phyloP scores from a whole-genome alignment of 2,888 invertebrate species.

The Stratiomys singularior region DNA sequence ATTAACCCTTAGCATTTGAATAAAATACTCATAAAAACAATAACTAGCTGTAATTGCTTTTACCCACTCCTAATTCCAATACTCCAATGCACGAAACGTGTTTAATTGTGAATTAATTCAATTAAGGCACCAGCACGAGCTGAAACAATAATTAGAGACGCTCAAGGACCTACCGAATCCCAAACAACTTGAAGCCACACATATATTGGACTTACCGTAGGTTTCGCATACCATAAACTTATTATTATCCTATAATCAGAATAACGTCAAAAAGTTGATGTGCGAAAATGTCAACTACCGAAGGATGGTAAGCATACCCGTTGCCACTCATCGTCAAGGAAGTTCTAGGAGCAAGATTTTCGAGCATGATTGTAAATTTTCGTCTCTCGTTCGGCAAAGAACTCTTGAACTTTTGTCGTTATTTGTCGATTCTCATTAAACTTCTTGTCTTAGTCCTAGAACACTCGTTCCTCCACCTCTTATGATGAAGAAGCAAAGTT shows the following conservation, averaged over 20 bases:
- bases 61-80: background rate
- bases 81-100: constrained; percentile 18
- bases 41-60: background rate
- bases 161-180: background rate
- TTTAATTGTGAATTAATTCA: constrained; percentile 40
- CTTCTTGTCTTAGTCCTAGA: background rate
- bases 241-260: constrained; percentile 10
- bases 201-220: background rate
- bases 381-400: constrained; percentile 14
- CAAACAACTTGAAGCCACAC: background rate
- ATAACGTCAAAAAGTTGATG: constrained; percentile 20
- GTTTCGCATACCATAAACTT: constrained; percentile 4
- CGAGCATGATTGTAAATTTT: constrained; percentile 23
- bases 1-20: background rate
- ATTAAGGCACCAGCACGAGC: background rate
- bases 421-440: constrained; percentile 31
- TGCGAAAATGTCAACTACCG: background rate
- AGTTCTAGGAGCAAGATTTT: background rate
- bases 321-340: background rate
- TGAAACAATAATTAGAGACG: constrained; percentile 1
- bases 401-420: constrained; percentile 31
- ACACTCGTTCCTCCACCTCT: background rate
- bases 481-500: background rate
- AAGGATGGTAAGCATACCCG: background rate
- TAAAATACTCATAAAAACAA: constrained; percentile 12